These are phyloP conservation scores for Unio pictorum DNA, from an alignment of 2,888 invertebrate species.

Conservation along the genomic window DNA sequence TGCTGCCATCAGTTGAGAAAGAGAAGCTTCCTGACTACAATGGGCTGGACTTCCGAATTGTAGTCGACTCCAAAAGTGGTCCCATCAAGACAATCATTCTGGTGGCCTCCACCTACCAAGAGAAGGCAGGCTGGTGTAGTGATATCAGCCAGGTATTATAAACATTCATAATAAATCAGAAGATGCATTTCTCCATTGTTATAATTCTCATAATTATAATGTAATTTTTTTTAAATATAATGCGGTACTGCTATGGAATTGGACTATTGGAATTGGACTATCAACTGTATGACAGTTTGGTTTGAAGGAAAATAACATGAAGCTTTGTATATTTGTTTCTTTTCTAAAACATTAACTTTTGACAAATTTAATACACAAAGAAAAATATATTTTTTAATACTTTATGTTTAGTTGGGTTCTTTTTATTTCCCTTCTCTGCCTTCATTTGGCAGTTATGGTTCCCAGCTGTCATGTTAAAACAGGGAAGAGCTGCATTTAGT, in stretches of 20 bases:
- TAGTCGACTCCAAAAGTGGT: constrained; percentile 79
- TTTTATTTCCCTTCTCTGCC: no score
- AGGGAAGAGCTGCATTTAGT: no score
- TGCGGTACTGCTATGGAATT: background rate
- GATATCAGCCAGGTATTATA: constrained; percentile 84
- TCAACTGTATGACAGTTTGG: background rate
- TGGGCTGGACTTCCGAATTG: constrained; percentile 82
- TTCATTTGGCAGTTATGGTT: no score
- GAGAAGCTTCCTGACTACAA: constrained; percentile 72
- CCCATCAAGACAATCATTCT: constrained; percentile 79
- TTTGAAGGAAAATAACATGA: no score
- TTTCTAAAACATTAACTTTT: no score
- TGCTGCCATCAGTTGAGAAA: constrained; percentile 45
- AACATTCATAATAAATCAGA: background rate
- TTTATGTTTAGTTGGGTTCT: no score
- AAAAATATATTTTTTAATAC: no score
- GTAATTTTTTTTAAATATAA: background rate
- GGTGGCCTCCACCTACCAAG: constrained; percentile 84
- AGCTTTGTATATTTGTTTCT: no score
- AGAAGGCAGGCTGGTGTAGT: constrained; percentile 94
- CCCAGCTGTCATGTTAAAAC: no score
- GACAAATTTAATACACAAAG: no score
- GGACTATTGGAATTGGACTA: background rate
- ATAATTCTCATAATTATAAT: no score
- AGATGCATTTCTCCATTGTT: background rate